Percentiles rank a stretch among this genome's conserved stretches.
Evolutionary conservation across 2,888 invertebrate species (phyloP).

Genomic region (Gerris lacustris): DNA sequence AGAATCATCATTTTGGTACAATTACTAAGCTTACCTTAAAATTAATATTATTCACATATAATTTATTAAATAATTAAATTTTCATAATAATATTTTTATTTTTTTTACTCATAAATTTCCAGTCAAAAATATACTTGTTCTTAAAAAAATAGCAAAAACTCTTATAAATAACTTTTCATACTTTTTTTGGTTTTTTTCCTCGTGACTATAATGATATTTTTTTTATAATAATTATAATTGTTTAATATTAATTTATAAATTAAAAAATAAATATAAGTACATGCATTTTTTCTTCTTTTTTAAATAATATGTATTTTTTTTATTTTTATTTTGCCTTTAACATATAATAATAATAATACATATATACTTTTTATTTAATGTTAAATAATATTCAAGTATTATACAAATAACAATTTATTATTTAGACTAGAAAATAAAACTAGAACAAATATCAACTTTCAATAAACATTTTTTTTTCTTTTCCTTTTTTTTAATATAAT

Average conservation of each 20-base stretch:
- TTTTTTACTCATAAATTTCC: not conserved
- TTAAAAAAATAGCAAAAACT: not conserved
- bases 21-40: not conserved
- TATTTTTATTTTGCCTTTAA: no score
- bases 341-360: no score
- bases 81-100: not conserved
- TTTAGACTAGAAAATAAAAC: conserved; percentile 3
- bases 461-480: not conserved
- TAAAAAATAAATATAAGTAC: no score
- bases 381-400: no score
- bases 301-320: no score
- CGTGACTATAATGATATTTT: not conserved
- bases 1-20: conserved; percentile 1
- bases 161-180: not conserved
- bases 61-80: conserved; percentile 1
- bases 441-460: conserved; percentile 1
- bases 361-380: no score
- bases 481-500: no score
- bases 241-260: no score
- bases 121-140: not conserved
- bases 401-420: no score
- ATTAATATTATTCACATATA: not conserved
- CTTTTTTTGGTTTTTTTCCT: not conserved
- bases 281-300: no score
- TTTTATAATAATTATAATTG: no score